Conservation (phyloP, 2,888 invertebrate species). For the Volucella zonaria region DNA sequence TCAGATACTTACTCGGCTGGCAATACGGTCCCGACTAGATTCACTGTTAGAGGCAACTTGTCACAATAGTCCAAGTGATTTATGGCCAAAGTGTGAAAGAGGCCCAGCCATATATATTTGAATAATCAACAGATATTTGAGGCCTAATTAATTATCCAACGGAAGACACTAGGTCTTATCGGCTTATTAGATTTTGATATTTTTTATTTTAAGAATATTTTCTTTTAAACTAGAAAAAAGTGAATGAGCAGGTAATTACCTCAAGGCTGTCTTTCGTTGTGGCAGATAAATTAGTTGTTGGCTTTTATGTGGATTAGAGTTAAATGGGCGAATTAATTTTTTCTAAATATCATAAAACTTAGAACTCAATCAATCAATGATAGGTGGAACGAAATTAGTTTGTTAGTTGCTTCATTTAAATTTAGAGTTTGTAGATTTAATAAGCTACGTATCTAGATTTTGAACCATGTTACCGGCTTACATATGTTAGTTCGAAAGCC, state of each 20-base stretch:
- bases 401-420: neutral
- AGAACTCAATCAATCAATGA: neutral
- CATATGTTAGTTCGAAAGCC: too few species aligned
- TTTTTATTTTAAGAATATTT: neutral
- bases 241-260: conserved; percentile 16
- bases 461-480: too few species aligned
- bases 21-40: too few species aligned
- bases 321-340: conserved; percentile 3
- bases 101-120: neutral
- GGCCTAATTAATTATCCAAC: conserved; percentile 6
- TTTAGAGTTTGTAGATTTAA: neutral
- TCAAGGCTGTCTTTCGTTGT: conserved; percentile 7
- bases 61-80: neutral
- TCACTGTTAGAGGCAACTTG: neutral
- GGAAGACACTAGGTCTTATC: conserved; percentile 4
- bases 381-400: conserved; percentile 1
- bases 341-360: neutral
- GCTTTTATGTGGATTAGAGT: conserved; percentile 3
- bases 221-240: neutral
- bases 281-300: neutral
- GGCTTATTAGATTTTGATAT: neutral
- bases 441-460: neutral
- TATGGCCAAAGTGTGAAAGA: conserved; percentile 8
- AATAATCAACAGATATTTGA: conserved; percentile 14
- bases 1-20: neutral